Evolutionary conservation across 2,797 vertebrate genomes (phyloP), one percentile per base, ranked within the genome.

Genomic region (Florisuga fusca): DNA sequence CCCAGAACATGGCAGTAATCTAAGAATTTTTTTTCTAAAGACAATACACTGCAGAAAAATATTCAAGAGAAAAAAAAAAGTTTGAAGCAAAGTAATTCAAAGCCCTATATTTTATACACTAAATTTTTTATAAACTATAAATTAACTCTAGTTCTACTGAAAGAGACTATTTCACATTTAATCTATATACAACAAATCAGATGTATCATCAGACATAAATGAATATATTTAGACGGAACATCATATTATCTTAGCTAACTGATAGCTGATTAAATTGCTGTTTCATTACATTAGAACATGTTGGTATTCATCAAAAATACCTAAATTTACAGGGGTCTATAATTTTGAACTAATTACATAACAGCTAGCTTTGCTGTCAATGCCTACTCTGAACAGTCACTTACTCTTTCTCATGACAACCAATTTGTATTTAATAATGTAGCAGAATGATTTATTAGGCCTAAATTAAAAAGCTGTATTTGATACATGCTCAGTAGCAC

Each of bases 291-390:
- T 45, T 92, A 91, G 93, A 92, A 45, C 34, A 45, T 87, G 77
- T 80, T 89, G 51, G 89, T 36, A 84, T 84, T 58, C 18, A 93
- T 66, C 27, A 90, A 95, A 94, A 81, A 75, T 87, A 81, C 67
- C 64, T 96, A 86, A 72, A 90, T 25, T 93, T 96, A 87, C 77
- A 86, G 18, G 38, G 76, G 64, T 59, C 72, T 95, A 38, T 95
- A 97, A 91, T 97, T 97, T 93, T 96, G 22, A 93, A 68, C 95
- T 96, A 94, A 96, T 89, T 96, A 90, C 59, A 41, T 96, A 97
- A 96, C 73, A 96, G 59, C 76, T 94, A 64, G 29, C 46, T 96
- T 96, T 94, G 77, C 50, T 84, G 46, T 93, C 58, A 84, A n/a
- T 84, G 82, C 33, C 82, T 81, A 75, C 59, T 93, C 38, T 89